Conservation (phyloP, 2,797 vertebrate genomes). For the Sylvia borin region DNA sequence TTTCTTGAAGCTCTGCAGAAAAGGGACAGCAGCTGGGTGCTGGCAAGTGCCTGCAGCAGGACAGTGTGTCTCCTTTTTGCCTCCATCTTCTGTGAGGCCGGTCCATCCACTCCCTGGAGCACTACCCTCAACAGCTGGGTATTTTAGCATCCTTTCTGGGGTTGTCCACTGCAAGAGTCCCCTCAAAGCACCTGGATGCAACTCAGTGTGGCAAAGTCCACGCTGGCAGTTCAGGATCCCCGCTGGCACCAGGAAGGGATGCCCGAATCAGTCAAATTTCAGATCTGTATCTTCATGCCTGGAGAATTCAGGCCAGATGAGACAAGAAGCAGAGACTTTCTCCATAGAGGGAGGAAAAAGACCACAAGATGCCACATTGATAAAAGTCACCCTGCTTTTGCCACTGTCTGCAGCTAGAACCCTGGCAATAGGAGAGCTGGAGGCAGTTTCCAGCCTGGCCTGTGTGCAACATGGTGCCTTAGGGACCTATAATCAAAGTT, state of each 20-base stretch:
- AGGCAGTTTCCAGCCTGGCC: neutral
- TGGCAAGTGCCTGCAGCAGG: neutral
- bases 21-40: neutral
- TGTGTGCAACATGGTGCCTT: neutral
- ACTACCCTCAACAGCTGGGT: accelerated
- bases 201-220: neutral
- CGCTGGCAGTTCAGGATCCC: neutral
- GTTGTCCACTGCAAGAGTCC: neutral
- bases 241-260: neutral
- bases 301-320: neutral
- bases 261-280: neutral
- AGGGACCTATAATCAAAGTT: neutral
- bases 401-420: neutral
- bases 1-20: neutral
- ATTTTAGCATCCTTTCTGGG: neutral
- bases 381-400: neutral
- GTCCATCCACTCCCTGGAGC: neutral
- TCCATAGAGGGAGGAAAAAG: neutral
- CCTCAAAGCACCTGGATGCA: neutral
- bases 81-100: neutral
- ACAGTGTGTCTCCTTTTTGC: neutral
- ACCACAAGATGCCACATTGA: neutral
- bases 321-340: neutral
- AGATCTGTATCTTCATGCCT: neutral
- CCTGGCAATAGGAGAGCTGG: neutral